Base-by-base conservation (phyloP, 2,888 invertebrate genomes). In the Drosophila conformis region DNA sequence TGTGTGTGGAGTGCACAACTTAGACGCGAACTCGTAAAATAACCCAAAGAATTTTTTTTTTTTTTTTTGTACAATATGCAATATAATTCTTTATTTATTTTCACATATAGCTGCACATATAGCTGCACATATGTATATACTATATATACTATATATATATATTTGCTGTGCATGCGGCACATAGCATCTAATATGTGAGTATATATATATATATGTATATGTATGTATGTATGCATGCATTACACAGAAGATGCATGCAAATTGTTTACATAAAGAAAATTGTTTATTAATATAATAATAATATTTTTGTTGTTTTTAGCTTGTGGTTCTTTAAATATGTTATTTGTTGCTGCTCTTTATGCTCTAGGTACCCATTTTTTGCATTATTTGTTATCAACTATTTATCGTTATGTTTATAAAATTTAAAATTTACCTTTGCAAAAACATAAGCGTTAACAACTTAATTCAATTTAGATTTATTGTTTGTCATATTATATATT, bases 381-480 rank as follows among this genome's bases (percentile, higher is more conserved):
- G 15, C 57, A 36, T 38, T 13, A 64, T 64, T 57, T 56, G 53
- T 42, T 70, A 73, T 67, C 62, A 75, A 72, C 82, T 81, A 78
- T 69, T 64, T 74, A 68, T 60, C 65, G 48, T 73, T 74, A 56
- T 69, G 38, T 57, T 70, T 68, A 79, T 73, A 73, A 90, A 89
- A 79, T 89, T 72, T 84, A 71, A 83, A 84, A 82, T 80, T 72
- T 80, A 78, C 72, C 63, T 78, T 90, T 78, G 81, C 71, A 76
- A 87, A 36, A 90, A 85, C 80, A 86, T 82, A 88, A 87, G 89
- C 78, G 78, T 89, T 78, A 90, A 90, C 90, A 91, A 87, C 81
- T 88, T 79, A 90, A 90, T 76, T 78, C 69, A 81, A 71, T 75
- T 75, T 63, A 69, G 61, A 62, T 68, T 78, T 81, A 72, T 77